Percentiles rank a stretch among this genome's conserved stretches.
Evolutionary conservation across 1,140 invertebrate species (phyloP).

Genomic region (Drosophila arawakana): DNA sequence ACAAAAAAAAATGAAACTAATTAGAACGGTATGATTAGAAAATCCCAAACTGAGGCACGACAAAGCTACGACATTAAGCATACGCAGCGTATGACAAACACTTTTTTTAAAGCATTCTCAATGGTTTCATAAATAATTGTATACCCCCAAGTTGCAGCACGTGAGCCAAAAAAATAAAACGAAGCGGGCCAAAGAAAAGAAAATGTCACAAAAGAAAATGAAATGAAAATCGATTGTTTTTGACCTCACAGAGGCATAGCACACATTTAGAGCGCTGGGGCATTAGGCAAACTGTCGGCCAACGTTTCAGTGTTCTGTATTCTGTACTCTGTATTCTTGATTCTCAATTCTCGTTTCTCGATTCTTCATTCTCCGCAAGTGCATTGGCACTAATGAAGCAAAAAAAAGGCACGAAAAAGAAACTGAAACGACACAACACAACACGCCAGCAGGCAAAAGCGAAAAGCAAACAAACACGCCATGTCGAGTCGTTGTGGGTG

Average conservation of each 20-base stretch:
- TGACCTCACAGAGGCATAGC: slow-evolving; percentile 74
- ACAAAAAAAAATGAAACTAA: slow-evolving; percentile 9
- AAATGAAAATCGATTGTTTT: slow-evolving; percentile 79
- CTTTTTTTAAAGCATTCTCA: slow-evolving; percentile 17
- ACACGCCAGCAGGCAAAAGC: slow-evolving; percentile 55
- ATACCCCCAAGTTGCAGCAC: slow-evolving; percentile 39
- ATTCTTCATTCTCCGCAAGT: slow-evolving; percentile 45
- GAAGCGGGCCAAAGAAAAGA: slow-evolving; percentile 32
- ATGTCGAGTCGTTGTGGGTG: slow-evolving; percentile 35
- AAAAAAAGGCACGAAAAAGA: slow-evolving; percentile 34
- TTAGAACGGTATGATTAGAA: slow-evolving; percentile 26
- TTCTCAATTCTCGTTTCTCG: slow-evolving; percentile 17
- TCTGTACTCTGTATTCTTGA: slow-evolving; percentile 24
- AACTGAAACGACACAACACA: slow-evolving; percentile 18
- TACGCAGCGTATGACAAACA: slow-evolving; percentile 50
- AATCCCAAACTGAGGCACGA: slow-evolving; percentile 4
- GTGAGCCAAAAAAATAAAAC: slow-evolving; percentile 41
- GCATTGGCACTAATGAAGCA: slow-evolving; percentile 79
- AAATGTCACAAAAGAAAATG: slow-evolving; percentile 38
- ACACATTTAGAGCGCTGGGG: slow-evolving; percentile 64
- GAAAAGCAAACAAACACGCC: slow-evolving; percentile 80
- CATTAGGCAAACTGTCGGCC: slow-evolving; percentile 51
- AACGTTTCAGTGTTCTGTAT: slow-evolving; percentile 28
- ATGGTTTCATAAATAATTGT: slow-evolving; percentile 36
- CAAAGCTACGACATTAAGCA: slow-evolving; percentile 43